Evolutionary conservation across 1,140 invertebrate genomes (phyloP), one percentile per base, ranked within the genome.

Genomic region (Pristionchus pacificus): DNA sequence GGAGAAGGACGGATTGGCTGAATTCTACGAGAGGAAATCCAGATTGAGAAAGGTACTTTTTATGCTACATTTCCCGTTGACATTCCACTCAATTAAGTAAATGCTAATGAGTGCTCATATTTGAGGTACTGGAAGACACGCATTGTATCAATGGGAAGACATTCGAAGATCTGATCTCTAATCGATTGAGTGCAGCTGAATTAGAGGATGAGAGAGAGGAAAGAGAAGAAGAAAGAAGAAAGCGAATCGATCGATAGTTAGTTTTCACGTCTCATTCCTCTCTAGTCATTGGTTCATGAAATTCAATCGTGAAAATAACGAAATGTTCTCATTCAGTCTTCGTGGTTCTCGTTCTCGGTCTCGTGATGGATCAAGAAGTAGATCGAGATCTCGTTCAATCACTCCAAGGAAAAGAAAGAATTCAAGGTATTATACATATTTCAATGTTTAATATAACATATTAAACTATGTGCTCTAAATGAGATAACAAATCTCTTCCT

Each of bases 1-100:
- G 58, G 57, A 60, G 19, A 27, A 30, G 60, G 64, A 24, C 58
- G 67, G 30, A 60, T 29, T 69, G 58, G 67, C 60, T 58, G 67
- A 69, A 15, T 69, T 68, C 31, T 69, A 15, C 28, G 67, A 69
- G 15, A 68, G 67, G 59, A 69, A 69, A 69, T 27, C 59, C 25
- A 27, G 67, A 28, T 29, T 69, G 67, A 69, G 64, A 28, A 60
- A 69, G 30, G 59, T 69, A 60, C 6, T 60, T 13, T 27, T 25
- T 25, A 24, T 60, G 38, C 6, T 49, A 49, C 38, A 49, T 19
- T 49, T 49, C 6, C 19, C 38, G 6, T 49, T 49, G 38, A 49
- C 38, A 49, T 49, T 49, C 6, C 19, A 19, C 38, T 49, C 38
- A 60, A 29, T 29, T 29, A 25, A 29, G 19, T 15, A 28, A 64